Evolutionary conservation across 2,888 invertebrate species (phyloP).

Genomic region (Mimachlamys varia): DNA sequence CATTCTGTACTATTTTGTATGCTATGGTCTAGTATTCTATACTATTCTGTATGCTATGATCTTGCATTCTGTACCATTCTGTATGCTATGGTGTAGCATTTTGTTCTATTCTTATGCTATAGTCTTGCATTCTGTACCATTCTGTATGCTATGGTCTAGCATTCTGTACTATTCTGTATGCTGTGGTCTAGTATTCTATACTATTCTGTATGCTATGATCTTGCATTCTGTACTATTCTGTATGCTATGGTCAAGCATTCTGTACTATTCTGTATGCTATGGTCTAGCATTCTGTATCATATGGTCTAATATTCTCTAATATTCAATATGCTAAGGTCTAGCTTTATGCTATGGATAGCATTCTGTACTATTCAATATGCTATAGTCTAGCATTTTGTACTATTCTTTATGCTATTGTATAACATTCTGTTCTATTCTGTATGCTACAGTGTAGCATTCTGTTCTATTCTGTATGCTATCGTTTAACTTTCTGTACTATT

Average conservation of each 20-base stretch:
- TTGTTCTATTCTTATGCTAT: neutral
- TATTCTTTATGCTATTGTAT: neutral
- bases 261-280: neutral
- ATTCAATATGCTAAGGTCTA: neutral
- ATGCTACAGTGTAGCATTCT: neutral
- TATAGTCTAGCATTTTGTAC: neutral
- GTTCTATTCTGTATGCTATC: neutral
- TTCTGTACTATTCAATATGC: neutral
- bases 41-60: no score
- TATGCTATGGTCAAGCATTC: neutral
- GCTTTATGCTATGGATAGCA: no score
- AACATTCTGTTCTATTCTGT: neutral
- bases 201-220: neutral
- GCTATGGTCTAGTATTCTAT: neutral
- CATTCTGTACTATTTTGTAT: neutral
- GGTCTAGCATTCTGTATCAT: neutral
- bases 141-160: neutral
- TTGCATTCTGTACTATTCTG: neutral
- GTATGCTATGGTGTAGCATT: neutral
- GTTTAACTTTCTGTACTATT: no score
- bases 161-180: neutral
- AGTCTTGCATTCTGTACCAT: neutral
- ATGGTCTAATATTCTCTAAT: neutral
- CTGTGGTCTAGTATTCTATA: neutral
- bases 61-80: neutral